Base-by-base conservation (phyloP, 2,113 vertebrate genomes). In the Manacus vitellinus region DNA sequence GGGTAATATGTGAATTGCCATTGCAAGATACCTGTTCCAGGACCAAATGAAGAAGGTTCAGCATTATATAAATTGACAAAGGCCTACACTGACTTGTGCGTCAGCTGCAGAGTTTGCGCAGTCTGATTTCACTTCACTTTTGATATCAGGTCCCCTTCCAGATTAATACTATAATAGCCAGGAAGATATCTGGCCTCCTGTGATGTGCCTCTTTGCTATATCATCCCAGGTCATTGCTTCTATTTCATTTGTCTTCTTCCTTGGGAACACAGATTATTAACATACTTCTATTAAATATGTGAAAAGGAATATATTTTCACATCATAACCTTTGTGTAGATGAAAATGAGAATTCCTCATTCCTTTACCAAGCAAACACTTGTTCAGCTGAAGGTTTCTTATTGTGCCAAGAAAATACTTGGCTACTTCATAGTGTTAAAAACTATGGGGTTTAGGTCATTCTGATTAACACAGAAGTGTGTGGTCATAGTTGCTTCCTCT, bases 131-230 rank as follows among this genome's bases (percentile, higher is more conserved):
- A 33, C 24, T 46, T 63, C 46, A 58, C 43, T 56, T 88, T 46
- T 49, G 43, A 91, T 76, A 68, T 85, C 44, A 56, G 23, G 28
- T 44, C 12, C 6, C 12, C 2, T 67, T 93, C 30, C 17, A 85
- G 62, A 31, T 35, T n/a, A 31, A 51, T 10, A 20, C 6, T 49
- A 4, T 9, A 70, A 47, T 10, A 86, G 8, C 3, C 23, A 62
- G 43, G 7, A 78, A 71, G 28, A 85, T 16, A 41, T 28, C 4
- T 1, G 1, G 62, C 11, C 51, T 91, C 43, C 41, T 8, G 4
- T 35, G 17, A 14, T 27, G 8, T 9, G 2, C 4, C 4, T 46
- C 37, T 41, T 44, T 41, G 5, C 35, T 41, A 0, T 18, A 44
- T 21, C 58, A 44, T 21, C 37, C 47, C 63, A 61, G 21, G 66